phyloP scores from a whole-genome alignment of 2,113 vertebrate species.

The Eulemur macaco region DNA sequence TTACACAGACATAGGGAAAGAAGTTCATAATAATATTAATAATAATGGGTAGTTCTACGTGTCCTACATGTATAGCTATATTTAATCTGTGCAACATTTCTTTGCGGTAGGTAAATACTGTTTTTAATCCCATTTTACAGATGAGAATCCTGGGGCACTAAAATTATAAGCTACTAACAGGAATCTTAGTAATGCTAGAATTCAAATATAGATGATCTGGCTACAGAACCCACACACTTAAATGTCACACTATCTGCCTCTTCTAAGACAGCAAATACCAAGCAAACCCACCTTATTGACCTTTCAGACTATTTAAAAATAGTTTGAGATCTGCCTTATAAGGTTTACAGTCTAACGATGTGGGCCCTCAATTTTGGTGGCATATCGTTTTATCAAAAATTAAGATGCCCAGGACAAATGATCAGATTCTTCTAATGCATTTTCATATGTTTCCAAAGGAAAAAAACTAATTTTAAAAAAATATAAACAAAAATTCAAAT shows the following conservation, averaged over 20 bases:
- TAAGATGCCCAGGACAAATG: background rate
- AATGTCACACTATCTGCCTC: background rate
- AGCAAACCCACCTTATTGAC: background rate
- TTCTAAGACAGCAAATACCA: background rate
- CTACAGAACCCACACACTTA: background rate
- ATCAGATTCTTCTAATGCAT: background rate
- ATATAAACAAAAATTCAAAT: background rate
- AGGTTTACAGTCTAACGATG: background rate
- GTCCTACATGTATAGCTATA: background rate
- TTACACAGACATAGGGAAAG: background rate
- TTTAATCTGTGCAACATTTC: background rate
- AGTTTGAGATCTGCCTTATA: background rate
- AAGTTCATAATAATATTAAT: background rate
- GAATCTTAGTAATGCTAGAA: background rate
- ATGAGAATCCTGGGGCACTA: background rate
- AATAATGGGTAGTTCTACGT: background rate
- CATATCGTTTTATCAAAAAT: background rate
- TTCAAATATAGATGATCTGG: background rate
- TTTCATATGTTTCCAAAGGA: background rate
- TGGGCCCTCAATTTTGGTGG: background rate
- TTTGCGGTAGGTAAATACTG: background rate
- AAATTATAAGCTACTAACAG: background rate
- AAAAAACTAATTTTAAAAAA: background rate
- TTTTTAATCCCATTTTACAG: background rate
- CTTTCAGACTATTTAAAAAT: background rate